These are phyloP conservation scores for Antheraea assamensis DNA, from an alignment of 2,888 invertebrate genomes.

Conservation along the genomic window DNA sequence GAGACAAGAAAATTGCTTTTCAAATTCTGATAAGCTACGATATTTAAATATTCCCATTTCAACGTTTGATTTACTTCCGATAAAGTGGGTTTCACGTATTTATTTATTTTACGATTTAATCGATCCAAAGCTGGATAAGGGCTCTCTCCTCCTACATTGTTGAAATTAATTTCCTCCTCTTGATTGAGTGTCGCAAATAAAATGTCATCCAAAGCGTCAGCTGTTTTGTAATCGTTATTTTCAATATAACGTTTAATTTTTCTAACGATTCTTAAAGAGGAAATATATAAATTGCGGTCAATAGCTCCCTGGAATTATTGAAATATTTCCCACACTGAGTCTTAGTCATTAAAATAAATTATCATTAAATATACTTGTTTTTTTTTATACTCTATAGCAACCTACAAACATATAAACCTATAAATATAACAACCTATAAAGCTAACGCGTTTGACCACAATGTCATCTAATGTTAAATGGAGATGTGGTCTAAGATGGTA, in stretches of 20 bases:
- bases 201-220: constrained; percentile 44
- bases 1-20: constrained; percentile 59
- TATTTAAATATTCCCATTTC: constrained; percentile 57
- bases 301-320: constrained; percentile 59
- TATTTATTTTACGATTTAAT: constrained; percentile 54
- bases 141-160: constrained; percentile 60
- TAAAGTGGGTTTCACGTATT: constrained; percentile 64
- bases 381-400: too few species aligned
- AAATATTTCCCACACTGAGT: background rate
- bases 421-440: too few species aligned
- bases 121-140: constrained; percentile 53
- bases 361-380: too few species aligned
- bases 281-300: constrained; percentile 54
- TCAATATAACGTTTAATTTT: constrained; percentile 53
- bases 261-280: constrained; percentile 45
- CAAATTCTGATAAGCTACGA: constrained; percentile 52
- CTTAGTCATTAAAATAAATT: background rate
- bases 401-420: too few species aligned
- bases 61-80: constrained; percentile 59
- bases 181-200: constrained; percentile 49
- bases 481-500: too few species aligned
- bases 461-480: too few species aligned
- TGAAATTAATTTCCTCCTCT: constrained; percentile 59
- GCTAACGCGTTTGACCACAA: too few species aligned
- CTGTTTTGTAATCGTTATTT: constrained; percentile 44